These are phyloP conservation scores for Pantherophis alleghaniensis DNA, from an alignment of 2,797 vertebrate genomes.

Conservation along the genomic window DNA sequence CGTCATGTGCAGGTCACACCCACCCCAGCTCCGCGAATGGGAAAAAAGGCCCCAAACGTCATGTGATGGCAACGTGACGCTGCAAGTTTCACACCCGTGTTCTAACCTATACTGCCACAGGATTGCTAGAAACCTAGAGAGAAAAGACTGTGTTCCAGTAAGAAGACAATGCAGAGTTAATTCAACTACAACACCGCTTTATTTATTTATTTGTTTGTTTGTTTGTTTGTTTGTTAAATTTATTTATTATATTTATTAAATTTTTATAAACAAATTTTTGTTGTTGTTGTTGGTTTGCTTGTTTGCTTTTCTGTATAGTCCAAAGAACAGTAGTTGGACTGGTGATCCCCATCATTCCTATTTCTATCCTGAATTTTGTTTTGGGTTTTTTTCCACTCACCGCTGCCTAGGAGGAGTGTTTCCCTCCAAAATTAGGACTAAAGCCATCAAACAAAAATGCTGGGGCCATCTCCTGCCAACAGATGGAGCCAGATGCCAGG, in stretches of 20 bases:
- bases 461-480: background rate
- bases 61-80: too few species aligned
- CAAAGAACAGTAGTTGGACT: background rate
- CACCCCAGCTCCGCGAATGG: too few species aligned
- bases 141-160: background rate
- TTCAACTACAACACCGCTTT: background rate
- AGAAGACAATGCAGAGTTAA: background rate
- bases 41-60: too few species aligned
- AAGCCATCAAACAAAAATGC: background rate
- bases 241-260: too few species aligned
- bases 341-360: background rate
- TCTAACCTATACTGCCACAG: background rate
- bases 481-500: constrained; percentile 34
- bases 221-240: too few species aligned
- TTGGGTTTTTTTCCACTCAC: background rate
- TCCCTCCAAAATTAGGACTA: background rate
- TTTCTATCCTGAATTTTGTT: background rate
- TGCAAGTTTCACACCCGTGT: background rate
- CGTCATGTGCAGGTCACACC: too few species aligned
- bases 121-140: background rate
- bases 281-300: background rate
- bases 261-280: too few species aligned
- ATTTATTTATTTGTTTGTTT: too few species aligned
- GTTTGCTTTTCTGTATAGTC: background rate
- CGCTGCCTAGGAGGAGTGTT: background rate